Base-by-base conservation (phyloP, 1,140 invertebrate species). In the Cotesia typhae region DNA sequence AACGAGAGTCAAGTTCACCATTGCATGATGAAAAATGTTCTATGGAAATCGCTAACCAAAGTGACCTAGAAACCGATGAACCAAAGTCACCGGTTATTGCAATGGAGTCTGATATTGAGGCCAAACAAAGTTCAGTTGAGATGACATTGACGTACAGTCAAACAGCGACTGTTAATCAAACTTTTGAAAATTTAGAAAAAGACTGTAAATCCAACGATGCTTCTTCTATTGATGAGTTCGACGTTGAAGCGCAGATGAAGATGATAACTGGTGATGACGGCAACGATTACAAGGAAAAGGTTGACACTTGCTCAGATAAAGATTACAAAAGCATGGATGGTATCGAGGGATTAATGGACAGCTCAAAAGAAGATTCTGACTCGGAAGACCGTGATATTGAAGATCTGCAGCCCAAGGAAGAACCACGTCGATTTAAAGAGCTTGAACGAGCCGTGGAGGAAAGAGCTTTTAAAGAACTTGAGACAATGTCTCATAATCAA, bases 61-160 rank as follows among this genome's bases (percentile, higher is more conserved):
- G 83, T 41, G 81, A 78, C 68, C 78, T 76, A 2, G 80, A 83
- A 60, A 78, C 79, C 68, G 83, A 83, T 10, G 86, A 83, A 61
- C 77, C 84, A 1, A 85, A 83, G 70, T 87, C 84, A 53, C 83
- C 83, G 0, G 77, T 82, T 6, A 79, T 80, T 36, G 60, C 75
- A 0, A 79, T 87, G 67, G 87, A 87, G 72, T 82, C 85, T 0
- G 87, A 88, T 38, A 78, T 79, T 9, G 78, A 84, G 52, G 67
- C 87, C 4, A 87, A 88, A 38, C 82, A 88, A 70, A 75, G 85
- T 4, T 82, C 83, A 4, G 82, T 81, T 4, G 84, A 88, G 63
- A 84, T 88, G 83, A 81, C 82, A 67, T 78, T 88, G 10, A 87
- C 88, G 68, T 88, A 85, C 61, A 79, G 78, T n/a, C 82, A 80